A percentile compares a stretch with the other conserved stretches of the same genome.
phyloP scores from a whole-genome alignment of 2,888 invertebrate genomes.

The Drosophila fulvimacula region DNA sequence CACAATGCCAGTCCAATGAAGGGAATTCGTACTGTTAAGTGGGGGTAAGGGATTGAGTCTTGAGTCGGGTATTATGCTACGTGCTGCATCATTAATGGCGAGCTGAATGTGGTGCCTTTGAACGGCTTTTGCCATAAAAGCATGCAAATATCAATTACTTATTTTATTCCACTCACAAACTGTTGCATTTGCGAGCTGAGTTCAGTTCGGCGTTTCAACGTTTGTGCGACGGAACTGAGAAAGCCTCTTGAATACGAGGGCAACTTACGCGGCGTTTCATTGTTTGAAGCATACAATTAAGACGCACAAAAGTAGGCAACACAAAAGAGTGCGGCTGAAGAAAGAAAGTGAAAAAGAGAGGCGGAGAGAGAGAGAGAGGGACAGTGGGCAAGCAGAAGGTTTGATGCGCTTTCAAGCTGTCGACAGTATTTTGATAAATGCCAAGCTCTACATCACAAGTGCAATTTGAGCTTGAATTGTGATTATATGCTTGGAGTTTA shows the following conservation, averaged over 20 bases:
- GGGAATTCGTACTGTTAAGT: neutral
- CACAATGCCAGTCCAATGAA: neutral
- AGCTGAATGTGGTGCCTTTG: neutral
- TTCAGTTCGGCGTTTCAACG: neutral
- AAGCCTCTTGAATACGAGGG: constrained; percentile 14
- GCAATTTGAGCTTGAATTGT: neutral
- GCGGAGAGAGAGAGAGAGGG: neutral
- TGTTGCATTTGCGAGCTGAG: constrained; percentile 27
- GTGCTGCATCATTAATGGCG: constrained; percentile 8
- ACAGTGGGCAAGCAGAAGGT: neutral
- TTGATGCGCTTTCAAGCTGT: neutral
- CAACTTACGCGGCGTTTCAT: constrained; percentile 13
- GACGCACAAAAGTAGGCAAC: constrained; percentile 51
- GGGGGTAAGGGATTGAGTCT: neutral
- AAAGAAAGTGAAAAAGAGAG: neutral
- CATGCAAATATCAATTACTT: constrained; percentile 15
- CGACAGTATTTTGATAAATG: neutral
- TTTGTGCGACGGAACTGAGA: neutral
- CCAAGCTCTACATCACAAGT: neutral
- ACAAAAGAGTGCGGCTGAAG: constrained; percentile 1
- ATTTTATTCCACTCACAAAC: constrained; percentile 19
- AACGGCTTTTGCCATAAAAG: neutral
- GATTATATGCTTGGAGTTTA: neutral
- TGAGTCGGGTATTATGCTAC: neutral
- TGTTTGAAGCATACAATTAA: constrained; percentile 19